Conservation (phyloP, 2,113 vertebrate species). For the Engraulis encrasicolus region DNA sequence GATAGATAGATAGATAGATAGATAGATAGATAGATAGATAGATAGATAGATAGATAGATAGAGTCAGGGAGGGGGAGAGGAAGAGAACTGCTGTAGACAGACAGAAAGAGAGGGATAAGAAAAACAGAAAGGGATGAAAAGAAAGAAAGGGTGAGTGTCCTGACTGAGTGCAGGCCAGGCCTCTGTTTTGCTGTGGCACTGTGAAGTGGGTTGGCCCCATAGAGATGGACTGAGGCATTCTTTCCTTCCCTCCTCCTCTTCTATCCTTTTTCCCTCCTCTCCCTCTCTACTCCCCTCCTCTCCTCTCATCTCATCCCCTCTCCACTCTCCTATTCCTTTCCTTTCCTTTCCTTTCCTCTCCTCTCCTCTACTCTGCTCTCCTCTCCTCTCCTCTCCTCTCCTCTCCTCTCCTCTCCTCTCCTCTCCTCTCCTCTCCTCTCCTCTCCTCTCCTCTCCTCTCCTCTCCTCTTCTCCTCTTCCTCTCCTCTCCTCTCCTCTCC, state of each 20-base stretch:
- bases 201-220: slow-evolving; percentile 10
- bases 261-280: too few species aligned
- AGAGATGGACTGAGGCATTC: not conserved
- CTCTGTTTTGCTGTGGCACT: not conserved
- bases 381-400: too few species aligned
- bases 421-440: too few species aligned
- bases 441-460: too few species aligned
- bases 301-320: too few species aligned
- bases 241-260: too few species aligned
- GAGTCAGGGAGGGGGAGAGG: not conserved
- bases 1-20: not conserved
- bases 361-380: not conserved
- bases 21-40: not conserved
- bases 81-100: not conserved
- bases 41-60: not conserved
- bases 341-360: too few species aligned
- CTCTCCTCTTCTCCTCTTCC: too few species aligned
- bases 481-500: too few species aligned
- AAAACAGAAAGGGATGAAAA: not conserved
- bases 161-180: slow-evolving; percentile 19
- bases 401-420: too few species aligned
- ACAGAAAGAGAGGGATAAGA: not conserved
- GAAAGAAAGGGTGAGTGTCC: not conserved
- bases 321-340: too few species aligned
- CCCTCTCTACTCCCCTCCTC: too few species aligned